phyloP scores from a whole-genome alignment of 2,888 invertebrate species.

The Andrena marginata region DNA sequence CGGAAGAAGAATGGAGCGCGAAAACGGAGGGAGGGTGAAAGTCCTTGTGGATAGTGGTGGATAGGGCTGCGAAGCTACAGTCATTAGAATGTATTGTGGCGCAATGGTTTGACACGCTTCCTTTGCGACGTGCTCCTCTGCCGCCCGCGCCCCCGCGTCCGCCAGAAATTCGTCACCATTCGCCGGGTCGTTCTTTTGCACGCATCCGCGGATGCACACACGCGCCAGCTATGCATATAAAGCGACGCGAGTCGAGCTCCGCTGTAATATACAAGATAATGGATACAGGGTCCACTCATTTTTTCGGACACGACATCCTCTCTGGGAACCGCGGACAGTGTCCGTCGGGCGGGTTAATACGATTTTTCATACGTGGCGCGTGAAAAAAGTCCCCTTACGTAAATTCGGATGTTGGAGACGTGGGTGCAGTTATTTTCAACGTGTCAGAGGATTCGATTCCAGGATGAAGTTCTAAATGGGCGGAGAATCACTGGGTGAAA shows the following conservation, averaged over 20 bases:
- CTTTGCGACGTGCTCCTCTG: slow-evolving; percentile 42
- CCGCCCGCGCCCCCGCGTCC: slow-evolving; percentile 3
- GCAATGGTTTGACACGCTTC: slow-evolving; percentile 77
- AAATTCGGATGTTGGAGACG: background rate
- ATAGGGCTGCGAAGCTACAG: slow-evolving; percentile 61
- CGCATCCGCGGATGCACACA: slow-evolving; percentile 15
- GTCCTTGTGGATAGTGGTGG: slow-evolving; percentile 31
- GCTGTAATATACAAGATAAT: slow-evolving; percentile 11
- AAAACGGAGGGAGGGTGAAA: slow-evolving; percentile 43
- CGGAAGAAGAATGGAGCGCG: slow-evolving; percentile 41
- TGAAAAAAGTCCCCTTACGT: background rate
- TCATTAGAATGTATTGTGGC: slow-evolving; percentile 83
- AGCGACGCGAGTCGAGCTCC: background rate
- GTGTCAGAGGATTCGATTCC: background rate
- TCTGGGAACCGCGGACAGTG: background rate
- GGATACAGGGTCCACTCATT: background rate
- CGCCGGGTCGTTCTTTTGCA: background rate
- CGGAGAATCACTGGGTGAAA: background rate
- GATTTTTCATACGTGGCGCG: background rate
- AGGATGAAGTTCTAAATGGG: background rate
- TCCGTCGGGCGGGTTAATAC: background rate
- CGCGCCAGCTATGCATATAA: slow-evolving; percentile 23
- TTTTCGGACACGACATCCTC: background rate
- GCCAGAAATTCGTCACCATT: slow-evolving; percentile 34
- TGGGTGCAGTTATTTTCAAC: background rate